Evolutionary conservation across 2,888 invertebrate species (phyloP).

Genomic region (Stomorhina lunata): DNA sequence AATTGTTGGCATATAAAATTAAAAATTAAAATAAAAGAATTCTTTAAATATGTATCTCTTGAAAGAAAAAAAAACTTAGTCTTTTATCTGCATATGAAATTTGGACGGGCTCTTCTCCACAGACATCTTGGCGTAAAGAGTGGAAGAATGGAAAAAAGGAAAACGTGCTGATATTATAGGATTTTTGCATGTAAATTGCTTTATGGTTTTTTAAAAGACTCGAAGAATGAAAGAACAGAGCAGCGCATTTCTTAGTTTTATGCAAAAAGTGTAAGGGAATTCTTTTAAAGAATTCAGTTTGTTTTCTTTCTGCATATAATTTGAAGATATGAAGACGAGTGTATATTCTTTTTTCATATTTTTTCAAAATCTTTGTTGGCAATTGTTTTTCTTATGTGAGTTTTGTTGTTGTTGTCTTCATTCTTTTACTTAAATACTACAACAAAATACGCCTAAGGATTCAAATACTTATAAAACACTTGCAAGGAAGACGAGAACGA

Average conservation of each 20-base stretch:
- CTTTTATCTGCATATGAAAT: slow-evolving; percentile 4
- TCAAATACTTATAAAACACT: slow-evolving; percentile 38
- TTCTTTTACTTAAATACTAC: slow-evolving; percentile 18
- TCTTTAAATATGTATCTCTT: neutral
- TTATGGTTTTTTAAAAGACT: slow-evolving; percentile 31
- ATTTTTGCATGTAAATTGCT: slow-evolving; percentile 33
- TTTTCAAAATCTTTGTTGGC: slow-evolving; percentile 12
- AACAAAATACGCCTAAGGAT: slow-evolving; percentile 53
- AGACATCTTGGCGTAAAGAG: slow-evolving; percentile 38
- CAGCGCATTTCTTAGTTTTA: too few relatives aligned
- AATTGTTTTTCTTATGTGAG: neutral
- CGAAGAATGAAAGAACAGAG: too few relatives aligned
- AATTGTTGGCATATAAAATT: neutral
- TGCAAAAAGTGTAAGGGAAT: too few relatives aligned
- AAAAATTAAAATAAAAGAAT: neutral
- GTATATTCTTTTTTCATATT: too few relatives aligned
- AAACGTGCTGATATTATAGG: slow-evolving; percentile 46
- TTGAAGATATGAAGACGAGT: too few relatives aligned
- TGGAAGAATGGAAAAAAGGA: too few relatives aligned
- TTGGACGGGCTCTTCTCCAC: neutral
- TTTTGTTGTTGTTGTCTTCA: neutral
- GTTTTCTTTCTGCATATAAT: slow-evolving; percentile 14
- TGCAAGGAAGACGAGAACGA: neutral
- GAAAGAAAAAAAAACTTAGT: neutral
- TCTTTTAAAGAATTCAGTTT: too few relatives aligned